Evolutionary conservation across 2,797 vertebrate genomes (phyloP).

Genomic region (Thamnophis elegans): DNA sequence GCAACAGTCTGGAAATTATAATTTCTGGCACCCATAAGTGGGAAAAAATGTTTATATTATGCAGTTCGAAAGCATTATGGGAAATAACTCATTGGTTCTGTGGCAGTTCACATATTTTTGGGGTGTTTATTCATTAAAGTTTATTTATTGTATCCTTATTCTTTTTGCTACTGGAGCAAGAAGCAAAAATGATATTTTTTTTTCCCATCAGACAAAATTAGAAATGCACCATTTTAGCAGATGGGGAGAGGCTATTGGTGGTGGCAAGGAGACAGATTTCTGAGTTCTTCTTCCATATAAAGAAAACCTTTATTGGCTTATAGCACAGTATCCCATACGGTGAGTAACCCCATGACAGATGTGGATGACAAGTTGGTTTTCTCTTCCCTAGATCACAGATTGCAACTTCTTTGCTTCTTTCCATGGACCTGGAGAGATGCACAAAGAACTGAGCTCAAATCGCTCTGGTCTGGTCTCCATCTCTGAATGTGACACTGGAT

Average conservation of each 20-base stretch:
- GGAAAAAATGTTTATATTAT: background rate
- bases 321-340: background rate
- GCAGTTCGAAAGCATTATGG: background rate
- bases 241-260: background rate
- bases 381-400: background rate
- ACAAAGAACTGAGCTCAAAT: background rate
- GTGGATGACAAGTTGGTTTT: background rate
- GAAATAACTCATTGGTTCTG: background rate
- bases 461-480: background rate
- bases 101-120: background rate
- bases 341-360: background rate
- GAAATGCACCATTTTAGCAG: background rate
- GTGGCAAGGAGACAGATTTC: background rate
- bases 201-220: background rate
- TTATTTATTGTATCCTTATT: background rate
- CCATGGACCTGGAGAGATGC: background rate
- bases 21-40: background rate
- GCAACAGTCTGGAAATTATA: background rate
- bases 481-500: background rate
- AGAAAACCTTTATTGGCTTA: background rate
- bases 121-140: background rate
- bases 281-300: background rate
- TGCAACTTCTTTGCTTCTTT: background rate
- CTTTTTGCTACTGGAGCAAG: background rate
- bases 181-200: background rate